Evolutionary conservation across 2,797 vertebrate species (phyloP).

Genomic region (Anas georgica): DNA sequence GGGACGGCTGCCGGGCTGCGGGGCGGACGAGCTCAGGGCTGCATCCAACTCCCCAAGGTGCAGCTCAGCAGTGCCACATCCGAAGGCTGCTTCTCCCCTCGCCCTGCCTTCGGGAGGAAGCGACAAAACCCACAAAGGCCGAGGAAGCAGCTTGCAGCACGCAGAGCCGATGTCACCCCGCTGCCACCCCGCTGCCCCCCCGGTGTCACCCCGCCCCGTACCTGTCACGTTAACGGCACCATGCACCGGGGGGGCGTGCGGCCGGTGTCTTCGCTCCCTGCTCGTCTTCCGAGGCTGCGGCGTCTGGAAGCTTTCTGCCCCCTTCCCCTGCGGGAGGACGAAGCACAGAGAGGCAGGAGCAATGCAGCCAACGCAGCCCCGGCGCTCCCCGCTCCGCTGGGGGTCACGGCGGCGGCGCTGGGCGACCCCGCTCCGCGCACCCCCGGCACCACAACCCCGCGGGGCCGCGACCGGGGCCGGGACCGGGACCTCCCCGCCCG

Average conservation of each 20-base stretch:
- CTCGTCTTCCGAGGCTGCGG: not conserved
- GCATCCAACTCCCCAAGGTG: not conserved
- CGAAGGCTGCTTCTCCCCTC: not conserved
- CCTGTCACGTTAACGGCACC: not conserved
- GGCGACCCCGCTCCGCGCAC: not conserved
- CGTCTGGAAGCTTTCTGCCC: slow-evolving; percentile 37
- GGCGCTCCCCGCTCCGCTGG: not conserved
- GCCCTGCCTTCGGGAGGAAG: not conserved
- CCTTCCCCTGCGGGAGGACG: slow-evolving; percentile 42
- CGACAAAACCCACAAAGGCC: not conserved
- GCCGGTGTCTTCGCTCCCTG: not conserved
- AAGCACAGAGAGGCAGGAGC: not conserved
- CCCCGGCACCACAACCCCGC: no score
- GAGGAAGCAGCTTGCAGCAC: not conserved
- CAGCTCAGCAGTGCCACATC: not conserved
- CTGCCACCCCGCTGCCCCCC: rapidly evolving
- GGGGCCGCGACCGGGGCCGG: no score
- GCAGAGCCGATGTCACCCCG: rapidly evolving
- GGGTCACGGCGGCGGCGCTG: not conserved
- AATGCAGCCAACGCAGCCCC: not conserved
- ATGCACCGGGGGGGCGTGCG: not conserved
- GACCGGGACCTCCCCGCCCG: no score
- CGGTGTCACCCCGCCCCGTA: not conserved
- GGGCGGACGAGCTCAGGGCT: not conserved
- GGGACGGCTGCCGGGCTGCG: rapidly evolving